Evolutionary conservation across 1,140 invertebrate genomes (phyloP).

Genomic region (Brachionus paranguensis): DNA sequence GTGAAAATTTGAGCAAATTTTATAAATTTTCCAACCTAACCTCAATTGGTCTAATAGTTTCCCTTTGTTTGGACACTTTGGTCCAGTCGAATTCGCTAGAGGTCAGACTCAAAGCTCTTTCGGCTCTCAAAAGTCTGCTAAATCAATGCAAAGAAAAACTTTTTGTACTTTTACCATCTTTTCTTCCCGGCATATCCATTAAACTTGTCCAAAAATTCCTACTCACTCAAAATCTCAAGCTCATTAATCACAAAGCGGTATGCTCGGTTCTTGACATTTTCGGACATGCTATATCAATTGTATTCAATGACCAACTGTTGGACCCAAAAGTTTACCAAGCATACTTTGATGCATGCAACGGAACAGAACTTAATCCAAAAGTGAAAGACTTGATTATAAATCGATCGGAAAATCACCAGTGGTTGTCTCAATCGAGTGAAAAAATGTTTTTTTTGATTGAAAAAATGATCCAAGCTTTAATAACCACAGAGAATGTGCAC

Average conservation of each 20-base stretch:
- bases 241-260: slow-evolving; percentile 11
- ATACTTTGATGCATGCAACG: background rate
- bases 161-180: background rate
- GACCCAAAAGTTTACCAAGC: background rate
- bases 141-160: background rate
- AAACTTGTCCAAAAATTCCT: slow-evolving; percentile 22
- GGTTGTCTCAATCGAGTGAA: background rate
- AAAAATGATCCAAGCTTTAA: background rate
- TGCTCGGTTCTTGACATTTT: background rate
- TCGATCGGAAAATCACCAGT: background rate
- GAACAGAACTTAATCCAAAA: background rate
- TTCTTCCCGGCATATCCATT: slow-evolving; percentile 15
- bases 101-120: background rate
- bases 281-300: background rate
- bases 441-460: slow-evolving; percentile 33
- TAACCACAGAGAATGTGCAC: background rate
- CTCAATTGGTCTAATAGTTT: slow-evolving; percentile 3
- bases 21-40: background rate
- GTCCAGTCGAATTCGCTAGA: background rate
- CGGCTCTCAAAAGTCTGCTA: background rate
- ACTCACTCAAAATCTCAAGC: background rate
- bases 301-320: slow-evolving; percentile 14
- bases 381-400: background rate
- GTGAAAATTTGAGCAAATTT: background rate
- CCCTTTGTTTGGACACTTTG: background rate